Base-by-base conservation (phyloP, 2,888 invertebrate genomes). In the Chrysodeixis includens region DNA sequence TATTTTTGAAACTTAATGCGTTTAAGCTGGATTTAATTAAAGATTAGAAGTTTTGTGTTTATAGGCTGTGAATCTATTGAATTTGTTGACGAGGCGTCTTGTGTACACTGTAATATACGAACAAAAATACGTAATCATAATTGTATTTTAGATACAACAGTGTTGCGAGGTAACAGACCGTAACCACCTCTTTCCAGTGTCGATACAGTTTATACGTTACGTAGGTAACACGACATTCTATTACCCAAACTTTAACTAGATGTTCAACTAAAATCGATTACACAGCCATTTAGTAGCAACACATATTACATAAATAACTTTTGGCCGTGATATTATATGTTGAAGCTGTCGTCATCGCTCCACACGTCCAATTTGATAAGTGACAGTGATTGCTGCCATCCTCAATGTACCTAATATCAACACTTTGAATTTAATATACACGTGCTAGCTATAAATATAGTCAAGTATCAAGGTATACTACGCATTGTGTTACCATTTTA, bases 1-100 rank as follows among this genome's bases (percentile, higher is more conserved):
- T 72, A 76, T 73, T 76, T 73, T 69, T 62, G 63, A 66, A 69
- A 67, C 64, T 75, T 63, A 60, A 6, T 63, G 49, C 62, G 52
- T 63, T 73, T 67, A 52, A 67, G 46, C 40, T 49, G 58, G 58
- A 76, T 66, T 76, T 57, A 66, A 76, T 76, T 76, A 62, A 61
- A 70, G 40, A 65, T 53, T 71, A 53, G 52, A 66, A 63, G 63
- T 51, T 69, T 62, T 56, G 3, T 54, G 61, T 44, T 73, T 73
- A 44, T 8, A 49, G 46, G 18, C 18, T 9, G 46, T 1, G 18
- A 49, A 18, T 49, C 20, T 49, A 10, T 9, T 49, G 18, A 49
- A 49, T 49, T 18, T 49, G 40, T n/a, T 40, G 40, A n/a, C 6
- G 2, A 26, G 26, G 26, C 26, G 26, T 26, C n/a, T n/a, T n/a